Percentiles rank a stretch among this genome's conserved stretches.
These are phyloP conservation scores for Eupithecia inturbata DNA, from an alignment of 2,888 invertebrate species.

Conservation along the genomic window DNA sequence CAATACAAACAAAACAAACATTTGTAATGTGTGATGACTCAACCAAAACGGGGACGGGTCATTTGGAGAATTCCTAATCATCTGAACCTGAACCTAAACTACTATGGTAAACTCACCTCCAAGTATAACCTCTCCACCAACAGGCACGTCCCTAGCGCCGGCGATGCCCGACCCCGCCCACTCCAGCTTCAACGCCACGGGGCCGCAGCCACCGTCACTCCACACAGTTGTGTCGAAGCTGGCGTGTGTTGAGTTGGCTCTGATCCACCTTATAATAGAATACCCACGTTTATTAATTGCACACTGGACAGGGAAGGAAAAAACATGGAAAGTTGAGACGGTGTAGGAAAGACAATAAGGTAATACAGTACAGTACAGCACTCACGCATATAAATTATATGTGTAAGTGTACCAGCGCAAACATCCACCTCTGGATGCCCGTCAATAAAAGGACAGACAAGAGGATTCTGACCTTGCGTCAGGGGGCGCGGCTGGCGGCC, in stretches of 20 bases:
- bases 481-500: slow-evolving; percentile 86
- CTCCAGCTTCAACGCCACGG: slow-evolving; percentile 91
- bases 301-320: background rate
- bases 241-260: slow-evolving; percentile 91
- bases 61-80: background rate
- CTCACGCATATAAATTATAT: too few species aligned
- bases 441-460: too few species aligned
- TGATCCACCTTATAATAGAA: slow-evolving; percentile 85
- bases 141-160: slow-evolving; percentile 76
- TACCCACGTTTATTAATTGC: background rate
- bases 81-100: background rate
- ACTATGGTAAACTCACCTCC: slow-evolving; percentile 62
- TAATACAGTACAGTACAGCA: too few species aligned
- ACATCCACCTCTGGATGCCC: too few species aligned
- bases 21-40: background rate
- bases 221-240: slow-evolving; percentile 91
- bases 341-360: too few species aligned
- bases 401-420: too few species aligned
- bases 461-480: slow-evolving; percentile 83
- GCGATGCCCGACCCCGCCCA: slow-evolving; percentile 83
- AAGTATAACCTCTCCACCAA: slow-evolving; percentile 76
- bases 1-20: background rate
- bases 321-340: background rate
- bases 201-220: slow-evolving; percentile 93
- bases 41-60: background rate